Evolutionary conservation across 1,140 invertebrate species (phyloP), one percentile per base, ranked within the genome.

Genomic region (Ceratosolen fusciceps): DNA sequence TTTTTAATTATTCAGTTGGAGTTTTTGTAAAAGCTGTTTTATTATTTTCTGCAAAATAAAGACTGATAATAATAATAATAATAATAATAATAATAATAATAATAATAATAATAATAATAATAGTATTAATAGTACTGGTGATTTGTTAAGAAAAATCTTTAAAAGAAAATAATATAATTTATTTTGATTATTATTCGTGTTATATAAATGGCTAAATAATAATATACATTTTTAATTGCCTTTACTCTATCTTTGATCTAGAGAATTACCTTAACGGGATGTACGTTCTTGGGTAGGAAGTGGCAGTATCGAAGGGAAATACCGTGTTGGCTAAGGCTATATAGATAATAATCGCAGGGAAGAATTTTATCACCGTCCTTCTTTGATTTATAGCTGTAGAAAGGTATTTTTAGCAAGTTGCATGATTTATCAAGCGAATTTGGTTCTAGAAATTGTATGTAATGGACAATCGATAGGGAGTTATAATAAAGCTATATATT

Each of bases 351-450:
- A 77, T 77, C 52, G 37, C 43, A 60, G 54, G 37, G 65, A 70
- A 58, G 34, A 70, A 29, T 71, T 77, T 71, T 77, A 77, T 31
- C 26, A 47, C 34, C 2, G 1, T 67, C 26, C 26, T 24, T 49
- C 2, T 14, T 54, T 77, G 52, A 78, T 78, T 72, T 78, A 73
- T 73, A 31, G 26, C 52, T 0, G 8, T 16, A 60, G 39, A 52
- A 52, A 34, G 19, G 9, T 78, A 78, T 78, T 78, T 77, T 72
- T 62, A 72, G 56, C 29, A 0, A 37, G 2, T 7, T 31, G 14
- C 12, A 72, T 78, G 68, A 78, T 72, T 78, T 78, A 78, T 72
- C 49, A 56, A 60, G n/a, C 3, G 19, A 72, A 72, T 78, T 72
- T 72, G 4, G 29, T 60, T 60, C 34, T 9, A n/a, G n/a, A 24